Percentiles rank a stretch among this genome's conserved stretches.
Evolutionary conservation across 2,888 invertebrate genomes (phyloP).

Genomic region (Girardia tigrina): DNA sequence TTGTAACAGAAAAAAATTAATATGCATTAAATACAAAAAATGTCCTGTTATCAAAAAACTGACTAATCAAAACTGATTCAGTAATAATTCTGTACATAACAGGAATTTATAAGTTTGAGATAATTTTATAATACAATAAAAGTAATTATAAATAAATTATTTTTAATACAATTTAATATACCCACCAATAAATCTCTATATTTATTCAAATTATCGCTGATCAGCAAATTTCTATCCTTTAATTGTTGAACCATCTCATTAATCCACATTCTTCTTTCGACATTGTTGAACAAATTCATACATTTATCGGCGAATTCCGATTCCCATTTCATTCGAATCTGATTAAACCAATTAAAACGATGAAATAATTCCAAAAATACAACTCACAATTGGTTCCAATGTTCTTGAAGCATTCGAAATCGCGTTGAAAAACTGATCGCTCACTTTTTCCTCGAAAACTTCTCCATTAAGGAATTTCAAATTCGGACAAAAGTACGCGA

Average conservation of each 20-base stretch:
- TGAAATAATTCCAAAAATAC: background rate
- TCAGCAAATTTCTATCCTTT: conserved; percentile 33
- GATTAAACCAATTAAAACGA: background rate
- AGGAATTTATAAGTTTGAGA: too few species aligned
- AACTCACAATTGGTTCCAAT: conserved; percentile 35
- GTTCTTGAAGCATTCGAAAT: conserved; percentile 26
- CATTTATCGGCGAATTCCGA: conserved; percentile 34
- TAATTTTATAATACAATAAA: too few species aligned
- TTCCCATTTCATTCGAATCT: conserved; percentile 36
- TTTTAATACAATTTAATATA: too few species aligned
- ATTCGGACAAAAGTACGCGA: conserved; percentile 36
- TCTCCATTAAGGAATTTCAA: conserved; percentile 35
- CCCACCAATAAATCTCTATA: conserved; percentile 34
- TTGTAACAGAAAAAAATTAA: too few species aligned
- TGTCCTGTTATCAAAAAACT: too few species aligned
- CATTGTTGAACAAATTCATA: background rate
- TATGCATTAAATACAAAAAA: too few species aligned
- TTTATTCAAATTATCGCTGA: conserved; percentile 33
- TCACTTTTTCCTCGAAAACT: conserved; percentile 26
- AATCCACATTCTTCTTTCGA: conserved; percentile 19
- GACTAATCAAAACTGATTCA: too few species aligned
- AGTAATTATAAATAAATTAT: too few species aligned
- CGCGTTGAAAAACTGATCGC: conserved; percentile 26
- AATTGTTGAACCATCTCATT: conserved; percentile 28
- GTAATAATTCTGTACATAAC: too few species aligned